Base-by-base conservation (phyloP, 2,797 vertebrate genomes). In the Pteronotus mesoamericanus region DNA sequence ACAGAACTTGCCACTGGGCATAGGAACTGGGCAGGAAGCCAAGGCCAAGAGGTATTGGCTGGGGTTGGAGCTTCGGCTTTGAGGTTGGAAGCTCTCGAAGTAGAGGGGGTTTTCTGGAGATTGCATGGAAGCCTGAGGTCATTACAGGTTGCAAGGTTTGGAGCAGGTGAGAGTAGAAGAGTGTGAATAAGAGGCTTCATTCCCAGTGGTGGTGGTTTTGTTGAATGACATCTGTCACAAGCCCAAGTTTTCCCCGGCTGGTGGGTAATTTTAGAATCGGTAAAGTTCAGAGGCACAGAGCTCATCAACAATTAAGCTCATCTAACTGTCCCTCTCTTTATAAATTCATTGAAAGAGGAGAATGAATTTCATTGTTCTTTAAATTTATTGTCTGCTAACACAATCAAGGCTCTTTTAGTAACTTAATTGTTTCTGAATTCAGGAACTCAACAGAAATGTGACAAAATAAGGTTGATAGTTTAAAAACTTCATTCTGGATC, bases 361-460 rank as follows among this genome's bases (percentile, higher is more conserved):
- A 97, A 97, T 61, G 88, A 91, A 94, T 96, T 97, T 91, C 88
- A 88, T 96, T 97, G 92, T 96, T 97, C 90, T 96, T 92, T 94
- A 92, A 94, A 96, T 97, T 91, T 97, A 97, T 97, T 82, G 89
- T 96, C 92, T 97, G 94, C 91, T 93, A 88, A 95, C 91, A 96
- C 94, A 97, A 82, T 96, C 95, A 96, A 90, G 61, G 39, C 87
- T 97, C 97, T 94, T 95, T 96, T 80, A 97, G 90, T 66, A 94
- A 92, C 66, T 94, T 95, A 95, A 97, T 97, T 95, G 91, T 94
- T 89, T 94, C 83, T 78, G 64, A 92, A 94, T 80, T 89, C 77
- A 92, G 85, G 82, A 94, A 86, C 69, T 95, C 94, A 97, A 97
- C 77, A 69, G 53, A 96, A 96, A 53, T 96, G 92, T 96, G 69